Percentiles rank a stretch among this genome's conserved stretches.
Evolutionary conservation across 1,140 invertebrate genomes (phyloP).

Genomic region (Leptinotarsa lineolata): DNA sequence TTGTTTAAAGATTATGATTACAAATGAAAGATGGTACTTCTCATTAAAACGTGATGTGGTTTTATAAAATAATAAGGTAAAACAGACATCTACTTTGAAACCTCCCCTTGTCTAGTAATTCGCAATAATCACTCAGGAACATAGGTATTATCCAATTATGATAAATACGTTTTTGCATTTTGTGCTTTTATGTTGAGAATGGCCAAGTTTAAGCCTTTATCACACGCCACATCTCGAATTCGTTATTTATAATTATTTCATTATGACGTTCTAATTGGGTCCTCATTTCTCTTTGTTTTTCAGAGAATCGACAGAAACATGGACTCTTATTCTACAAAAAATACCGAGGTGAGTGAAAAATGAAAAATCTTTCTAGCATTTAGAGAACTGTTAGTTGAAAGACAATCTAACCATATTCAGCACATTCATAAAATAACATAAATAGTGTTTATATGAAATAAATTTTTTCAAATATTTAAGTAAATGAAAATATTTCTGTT

Average conservation of each 20-base stretch:
- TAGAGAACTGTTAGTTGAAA: too few relatives aligned
- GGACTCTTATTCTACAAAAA: neutral
- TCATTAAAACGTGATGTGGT: too few relatives aligned
- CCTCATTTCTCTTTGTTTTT: neutral
- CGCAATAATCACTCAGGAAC: neutral
- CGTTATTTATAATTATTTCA: conserved; percentile 14
- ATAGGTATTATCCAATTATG: conserved; percentile 8
- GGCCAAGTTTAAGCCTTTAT: neutral
- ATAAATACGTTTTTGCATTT: conserved; percentile 5
- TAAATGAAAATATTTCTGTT: too few relatives aligned
- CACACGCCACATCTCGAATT: conserved; percentile 16
- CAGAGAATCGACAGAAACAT: conserved; percentile 12
- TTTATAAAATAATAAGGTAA: too few relatives aligned
- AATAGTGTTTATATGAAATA: too few relatives aligned
- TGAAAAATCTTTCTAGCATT: too few relatives aligned
- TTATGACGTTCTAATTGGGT: neutral
- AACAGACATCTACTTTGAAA: neutral
- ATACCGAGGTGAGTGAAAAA: conserved; percentile 9
- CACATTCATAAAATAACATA: too few relatives aligned
- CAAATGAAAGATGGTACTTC: too few relatives aligned
- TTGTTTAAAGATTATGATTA: too few relatives aligned
- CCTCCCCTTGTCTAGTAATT: neutral
- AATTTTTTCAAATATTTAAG: too few relatives aligned
- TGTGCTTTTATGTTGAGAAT: conserved; percentile 11
- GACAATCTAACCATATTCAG: too few relatives aligned